These are phyloP conservation scores for Platyscapa corneri DNA, from an alignment of 1,140 invertebrate species.

Conservation along the genomic window DNA sequence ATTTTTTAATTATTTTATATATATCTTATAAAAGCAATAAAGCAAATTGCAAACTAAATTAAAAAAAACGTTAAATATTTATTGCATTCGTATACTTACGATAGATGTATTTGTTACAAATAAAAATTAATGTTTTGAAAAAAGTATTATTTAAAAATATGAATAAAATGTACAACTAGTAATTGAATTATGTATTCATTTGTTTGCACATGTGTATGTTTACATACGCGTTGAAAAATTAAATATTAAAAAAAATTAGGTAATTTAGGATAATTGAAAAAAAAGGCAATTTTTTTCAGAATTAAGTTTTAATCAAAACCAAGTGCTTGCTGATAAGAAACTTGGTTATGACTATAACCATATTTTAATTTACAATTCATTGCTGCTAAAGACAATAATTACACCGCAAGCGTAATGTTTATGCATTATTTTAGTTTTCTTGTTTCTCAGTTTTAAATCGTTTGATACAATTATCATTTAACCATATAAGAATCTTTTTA, in stretches of 20 bases:
- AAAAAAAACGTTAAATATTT: no score
- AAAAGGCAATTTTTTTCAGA: conserved; percentile 47
- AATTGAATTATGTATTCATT: no score
- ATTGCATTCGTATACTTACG: no score
- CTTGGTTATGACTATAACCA: conserved; percentile 54
- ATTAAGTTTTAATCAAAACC: conserved; percentile 54
- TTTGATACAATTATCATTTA: conserved; percentile 47
- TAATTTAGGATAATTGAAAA: conserved; percentile 27
- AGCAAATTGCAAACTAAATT: no score
- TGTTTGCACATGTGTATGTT: neutral
- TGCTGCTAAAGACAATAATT: conserved; percentile 59
- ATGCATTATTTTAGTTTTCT: conserved; percentile 51
- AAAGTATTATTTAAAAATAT: no score
- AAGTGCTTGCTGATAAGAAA: conserved; percentile 28
- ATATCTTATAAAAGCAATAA: no score
- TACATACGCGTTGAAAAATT: neutral
- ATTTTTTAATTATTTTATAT: no score
- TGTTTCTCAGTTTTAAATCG: conserved; percentile 44
- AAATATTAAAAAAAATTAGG: no score
- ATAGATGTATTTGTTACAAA: no score
- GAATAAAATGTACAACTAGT: no score
- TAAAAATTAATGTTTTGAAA: no score
- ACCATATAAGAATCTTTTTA: conserved; percentile 39
- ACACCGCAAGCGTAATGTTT: conserved; percentile 54
- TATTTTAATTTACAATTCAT: conserved; percentile 57